phyloP scores from a whole-genome alignment of 2,888 invertebrate species.

The Drosophila flavopinicola region DNA sequence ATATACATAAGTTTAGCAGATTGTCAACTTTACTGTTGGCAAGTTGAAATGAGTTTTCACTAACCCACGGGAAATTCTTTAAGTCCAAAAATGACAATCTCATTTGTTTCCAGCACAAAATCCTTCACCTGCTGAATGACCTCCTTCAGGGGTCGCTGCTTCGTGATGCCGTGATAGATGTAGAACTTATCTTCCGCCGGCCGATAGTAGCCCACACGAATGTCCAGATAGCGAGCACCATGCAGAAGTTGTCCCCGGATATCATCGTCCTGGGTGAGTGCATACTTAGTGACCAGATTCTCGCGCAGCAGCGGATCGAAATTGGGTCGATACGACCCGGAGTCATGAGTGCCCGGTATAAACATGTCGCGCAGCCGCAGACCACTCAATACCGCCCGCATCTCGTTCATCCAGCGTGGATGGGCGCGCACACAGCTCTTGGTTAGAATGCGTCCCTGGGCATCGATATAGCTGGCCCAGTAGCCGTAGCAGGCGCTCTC shows the following conservation, averaged over 20 bases:
- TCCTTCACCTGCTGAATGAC: conserved; percentile 85
- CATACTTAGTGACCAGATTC: conserved; percentile 85
- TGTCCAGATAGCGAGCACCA: conserved; percentile 87
- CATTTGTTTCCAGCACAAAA: conserved; percentile 86
- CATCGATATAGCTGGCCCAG: conserved; percentile 83
- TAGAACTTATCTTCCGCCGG: conserved; percentile 84
- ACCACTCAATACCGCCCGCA: conserved; percentile 84
- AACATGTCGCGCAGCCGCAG: conserved; percentile 86
- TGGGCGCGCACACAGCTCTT: conserved; percentile 85
- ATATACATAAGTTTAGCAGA: too few relatives aligned
- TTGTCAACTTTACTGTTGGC: too few relatives aligned
- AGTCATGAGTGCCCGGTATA: conserved; percentile 90
- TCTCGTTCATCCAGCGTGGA: conserved; percentile 87
- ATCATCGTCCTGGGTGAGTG: conserved; percentile 86
- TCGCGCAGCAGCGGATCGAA: conserved; percentile 82
- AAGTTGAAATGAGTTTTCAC: conserved; percentile 28
- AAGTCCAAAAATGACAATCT: conserved; percentile 87
- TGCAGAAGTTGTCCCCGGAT: conserved; percentile 86
- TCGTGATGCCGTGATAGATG: conserved; percentile 86
- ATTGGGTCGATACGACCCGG: conserved; percentile 86
- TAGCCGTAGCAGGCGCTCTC: conserved; percentile 83
- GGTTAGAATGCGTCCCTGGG: conserved; percentile 79
- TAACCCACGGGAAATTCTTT: conserved; percentile 87
- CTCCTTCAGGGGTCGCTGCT: conserved; percentile 85
- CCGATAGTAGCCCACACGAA: conserved; percentile 86